These are phyloP conservation scores for Meriones psammophilus DNA, from an alignment of 2,797 vertebrate genomes.

Conservation along the genomic window DNA sequence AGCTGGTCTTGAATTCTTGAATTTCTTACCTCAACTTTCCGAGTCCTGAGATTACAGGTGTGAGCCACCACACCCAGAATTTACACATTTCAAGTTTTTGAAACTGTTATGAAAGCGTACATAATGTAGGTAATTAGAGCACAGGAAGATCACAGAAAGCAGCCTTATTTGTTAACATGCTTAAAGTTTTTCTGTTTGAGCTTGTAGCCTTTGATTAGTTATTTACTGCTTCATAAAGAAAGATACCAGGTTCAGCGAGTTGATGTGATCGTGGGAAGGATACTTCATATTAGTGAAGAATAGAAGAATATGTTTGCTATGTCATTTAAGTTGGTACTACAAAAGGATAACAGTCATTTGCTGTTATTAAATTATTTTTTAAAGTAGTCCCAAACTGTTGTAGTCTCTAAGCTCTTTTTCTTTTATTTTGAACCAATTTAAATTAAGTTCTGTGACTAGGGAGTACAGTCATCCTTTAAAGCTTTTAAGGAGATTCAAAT, in stretches of 20 bases:
- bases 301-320: neutral
- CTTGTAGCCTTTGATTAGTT: constrained; percentile 43
- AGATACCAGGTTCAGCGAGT: neutral
- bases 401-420: constrained; percentile 44
- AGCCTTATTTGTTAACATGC: neutral
- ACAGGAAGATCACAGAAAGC: neutral
- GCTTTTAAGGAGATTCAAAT: neutral
- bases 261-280: neutral
- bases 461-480: constrained; percentile 24
- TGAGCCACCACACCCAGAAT: too few relatives aligned
- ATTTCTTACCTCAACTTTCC: too few relatives aligned
- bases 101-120: constrained; percentile 21
- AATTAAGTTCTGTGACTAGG: constrained; percentile 29
- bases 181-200: neutral
- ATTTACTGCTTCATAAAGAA: neutral
- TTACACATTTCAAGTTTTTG: constrained; percentile 4
- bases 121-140: neutral
- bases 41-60: too few relatives aligned
- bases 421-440: constrained; percentile 12
- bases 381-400: constrained; percentile 26
- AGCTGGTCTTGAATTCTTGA: neutral
- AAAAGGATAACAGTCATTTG: neutral
- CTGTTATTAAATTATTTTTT: constrained; percentile 39
- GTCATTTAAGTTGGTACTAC: constrained; percentile 43
- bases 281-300: neutral